A percentile compares a stretch with the other conserved stretches of the same genome.
Conservation (phyloP, 2,797 vertebrate species). For the Melanotaenia nigrans region DNA sequence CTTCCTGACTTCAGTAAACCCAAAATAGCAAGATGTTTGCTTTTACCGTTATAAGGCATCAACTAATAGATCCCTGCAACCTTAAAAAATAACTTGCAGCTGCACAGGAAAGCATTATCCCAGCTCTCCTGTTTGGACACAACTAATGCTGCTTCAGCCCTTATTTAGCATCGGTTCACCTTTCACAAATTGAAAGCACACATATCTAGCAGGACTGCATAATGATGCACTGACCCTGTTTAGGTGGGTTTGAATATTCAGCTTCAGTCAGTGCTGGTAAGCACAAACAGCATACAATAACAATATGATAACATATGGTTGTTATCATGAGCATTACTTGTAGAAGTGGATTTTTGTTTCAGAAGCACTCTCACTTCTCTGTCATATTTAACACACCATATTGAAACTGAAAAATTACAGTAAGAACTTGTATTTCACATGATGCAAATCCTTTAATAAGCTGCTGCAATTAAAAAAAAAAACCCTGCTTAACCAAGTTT, state of each 20-base stretch:
- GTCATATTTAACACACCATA: constrained; percentile 7
- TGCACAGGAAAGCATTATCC: constrained; percentile 58
- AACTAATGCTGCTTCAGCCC: constrained; percentile 52
- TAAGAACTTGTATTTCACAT: constrained; percentile 1
- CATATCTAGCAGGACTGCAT: constrained; percentile 13
- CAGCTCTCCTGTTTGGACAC: constrained; percentile 29
- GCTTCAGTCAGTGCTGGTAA: neutral
- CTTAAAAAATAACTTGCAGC: constrained; percentile 49
- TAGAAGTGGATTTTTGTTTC: constrained; percentile 4
- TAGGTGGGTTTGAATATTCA: constrained; percentile 12
- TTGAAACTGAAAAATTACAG: constrained; percentile 22
- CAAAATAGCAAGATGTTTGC: constrained; percentile 62
- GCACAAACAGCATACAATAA: neutral
- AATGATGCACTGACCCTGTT: constrained; percentile 8
- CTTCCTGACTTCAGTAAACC: constrained; percentile 13
- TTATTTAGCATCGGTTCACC: constrained; percentile 28
- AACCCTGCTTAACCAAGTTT: constrained; percentile 27
- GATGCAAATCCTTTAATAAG: constrained; percentile 4
- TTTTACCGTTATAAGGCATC: constrained; percentile 51
- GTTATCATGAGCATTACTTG: constrained; percentile 2
- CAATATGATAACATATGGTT: neutral
- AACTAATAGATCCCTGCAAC: constrained; percentile 50
- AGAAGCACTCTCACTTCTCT: neutral
- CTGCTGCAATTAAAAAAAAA: constrained; percentile 26
- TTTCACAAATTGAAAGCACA: constrained; percentile 35